Percentiles rank a stretch among this genome's conserved stretches.
phyloP scores from a whole-genome alignment of 2,113 vertebrate genomes.

The Myxocyprinus asiaticus region DNA sequence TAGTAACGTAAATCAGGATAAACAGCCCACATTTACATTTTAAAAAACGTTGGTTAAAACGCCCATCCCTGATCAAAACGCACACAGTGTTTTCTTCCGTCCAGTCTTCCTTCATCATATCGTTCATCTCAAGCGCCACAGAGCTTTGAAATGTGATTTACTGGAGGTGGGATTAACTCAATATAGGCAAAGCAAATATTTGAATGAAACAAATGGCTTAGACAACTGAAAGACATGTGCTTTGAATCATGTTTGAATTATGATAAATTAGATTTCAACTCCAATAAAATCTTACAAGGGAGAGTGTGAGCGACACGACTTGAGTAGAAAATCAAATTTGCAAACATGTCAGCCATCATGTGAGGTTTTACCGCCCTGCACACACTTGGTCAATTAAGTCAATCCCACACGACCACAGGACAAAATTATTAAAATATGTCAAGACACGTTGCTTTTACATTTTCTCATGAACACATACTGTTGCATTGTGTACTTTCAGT shows the following conservation, averaged over 20 bases:
- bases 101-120: conserved; percentile 36
- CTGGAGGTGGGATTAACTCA: conserved; percentile 44
- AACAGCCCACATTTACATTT: conserved; percentile 10
- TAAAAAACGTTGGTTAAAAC: conserved; percentile 29
- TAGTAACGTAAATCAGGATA: conserved; percentile 29
- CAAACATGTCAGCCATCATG: background rate
- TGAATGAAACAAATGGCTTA: conserved; percentile 44
- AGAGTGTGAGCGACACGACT: conserved; percentile 1
- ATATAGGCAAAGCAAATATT: conserved; percentile 44
- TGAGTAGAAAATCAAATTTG: conserved; percentile 32
- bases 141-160: conserved; percentile 48
- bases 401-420: background rate
- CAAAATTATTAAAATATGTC: background rate
- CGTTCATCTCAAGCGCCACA: conserved; percentile 28
- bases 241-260: conserved; percentile 48
- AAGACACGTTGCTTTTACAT: background rate
- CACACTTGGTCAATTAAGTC: conserved; percentile 1
- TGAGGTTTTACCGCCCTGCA: background rate
- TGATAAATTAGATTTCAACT: conserved; percentile 47
- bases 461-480: background rate
- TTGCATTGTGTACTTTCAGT: background rate
- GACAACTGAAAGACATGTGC: conserved; percentile 41
- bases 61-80: conserved; percentile 16
- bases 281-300: conserved; percentile 37
- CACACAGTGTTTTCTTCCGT: conserved; percentile 16